These are phyloP conservation scores for Pogonomyrmex californicus DNA, from an alignment of 1,140 invertebrate genomes.

Conservation along the genomic window DNA sequence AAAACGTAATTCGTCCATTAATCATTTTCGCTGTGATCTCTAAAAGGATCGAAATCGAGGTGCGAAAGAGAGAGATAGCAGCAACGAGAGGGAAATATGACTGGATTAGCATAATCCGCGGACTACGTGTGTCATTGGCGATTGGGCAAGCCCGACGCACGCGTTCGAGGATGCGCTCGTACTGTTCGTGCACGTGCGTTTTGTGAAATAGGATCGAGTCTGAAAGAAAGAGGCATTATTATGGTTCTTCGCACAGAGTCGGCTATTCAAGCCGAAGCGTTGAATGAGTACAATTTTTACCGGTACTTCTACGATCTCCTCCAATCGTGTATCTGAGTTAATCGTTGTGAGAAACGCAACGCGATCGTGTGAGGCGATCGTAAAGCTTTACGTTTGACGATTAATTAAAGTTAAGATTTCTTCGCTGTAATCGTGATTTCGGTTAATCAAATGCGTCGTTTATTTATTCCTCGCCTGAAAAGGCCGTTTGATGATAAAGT, in stretches of 20 bases:
- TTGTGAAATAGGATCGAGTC: conserved; percentile 19
- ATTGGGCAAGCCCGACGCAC: conserved; percentile 68
- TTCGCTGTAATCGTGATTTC: background rate
- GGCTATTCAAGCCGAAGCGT: conserved; percentile 34
- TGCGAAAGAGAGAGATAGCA: background rate
- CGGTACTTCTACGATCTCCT: background rate
- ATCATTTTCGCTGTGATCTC: conserved; percentile 72
- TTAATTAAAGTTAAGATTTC: conserved; percentile 9
- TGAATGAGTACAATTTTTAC: conserved; percentile 13
- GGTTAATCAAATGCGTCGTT: background rate
- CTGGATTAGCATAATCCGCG: conserved; percentile 77
- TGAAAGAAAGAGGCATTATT: conserved; percentile 51
- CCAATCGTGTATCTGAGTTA: conserved; percentile 26
- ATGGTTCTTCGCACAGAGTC: conserved; percentile 2
- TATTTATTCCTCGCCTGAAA: background rate
- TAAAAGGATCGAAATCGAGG: conserved; percentile 70
- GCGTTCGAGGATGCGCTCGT: conserved; percentile 41
- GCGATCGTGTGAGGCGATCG: background rate
- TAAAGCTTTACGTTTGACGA: background rate
- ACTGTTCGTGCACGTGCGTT: background rate
- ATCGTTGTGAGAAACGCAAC: conserved; percentile 13
- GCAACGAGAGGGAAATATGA: conserved; percentile 29
- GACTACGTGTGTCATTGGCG: conserved; percentile 68
- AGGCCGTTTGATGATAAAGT: background rate
- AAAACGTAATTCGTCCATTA: conserved; percentile 75